Percentiles rank a stretch among this genome's conserved stretches.
Evolutionary conservation across 1,140 invertebrate genomes (phyloP).

Genomic region (Portunus trituberculatus): DNA sequence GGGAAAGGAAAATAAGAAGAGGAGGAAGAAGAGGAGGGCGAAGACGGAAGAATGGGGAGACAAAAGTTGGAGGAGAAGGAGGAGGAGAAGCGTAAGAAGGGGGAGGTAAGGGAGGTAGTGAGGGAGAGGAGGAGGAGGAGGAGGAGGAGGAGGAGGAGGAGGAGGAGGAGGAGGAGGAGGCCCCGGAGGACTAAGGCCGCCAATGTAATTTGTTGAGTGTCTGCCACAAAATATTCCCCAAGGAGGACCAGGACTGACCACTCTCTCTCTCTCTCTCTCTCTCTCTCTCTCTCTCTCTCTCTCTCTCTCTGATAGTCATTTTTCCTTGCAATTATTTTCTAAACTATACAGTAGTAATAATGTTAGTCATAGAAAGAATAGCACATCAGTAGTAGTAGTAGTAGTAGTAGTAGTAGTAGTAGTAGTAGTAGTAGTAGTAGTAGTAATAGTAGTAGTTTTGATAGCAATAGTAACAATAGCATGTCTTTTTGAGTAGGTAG

Average conservation of each 20-base stretch:
- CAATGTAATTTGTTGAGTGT: constrained; percentile 61
- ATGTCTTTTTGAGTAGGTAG: too few relatives aligned
- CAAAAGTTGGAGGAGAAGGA: not conserved
- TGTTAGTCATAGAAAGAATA: too few relatives aligned
- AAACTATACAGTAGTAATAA: too few relatives aligned
- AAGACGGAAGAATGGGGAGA: not conserved
- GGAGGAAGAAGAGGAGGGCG: not conserved
- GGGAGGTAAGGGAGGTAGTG: not conserved
- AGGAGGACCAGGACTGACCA: constrained; percentile 33
- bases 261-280: not conserved
- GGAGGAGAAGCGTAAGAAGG: not conserved
- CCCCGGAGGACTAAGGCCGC: not conserved
- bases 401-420: too few relatives aligned
- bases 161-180: not conserved
- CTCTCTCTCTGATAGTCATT: too few relatives aligned
- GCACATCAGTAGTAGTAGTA: too few relatives aligned
- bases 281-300: too few relatives aligned
- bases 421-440: too few relatives aligned
- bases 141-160: not conserved
- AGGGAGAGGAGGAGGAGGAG: not conserved
- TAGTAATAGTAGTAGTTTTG: too few relatives aligned
- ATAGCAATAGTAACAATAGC: too few relatives aligned
- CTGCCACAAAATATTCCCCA: constrained; percentile 47
- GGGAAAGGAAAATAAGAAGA: not conserved
- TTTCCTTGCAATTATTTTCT: too few relatives aligned